phyloP scores from a whole-genome alignment of 2,888 invertebrate genomes.

The Pseudococcus viburni region DNA sequence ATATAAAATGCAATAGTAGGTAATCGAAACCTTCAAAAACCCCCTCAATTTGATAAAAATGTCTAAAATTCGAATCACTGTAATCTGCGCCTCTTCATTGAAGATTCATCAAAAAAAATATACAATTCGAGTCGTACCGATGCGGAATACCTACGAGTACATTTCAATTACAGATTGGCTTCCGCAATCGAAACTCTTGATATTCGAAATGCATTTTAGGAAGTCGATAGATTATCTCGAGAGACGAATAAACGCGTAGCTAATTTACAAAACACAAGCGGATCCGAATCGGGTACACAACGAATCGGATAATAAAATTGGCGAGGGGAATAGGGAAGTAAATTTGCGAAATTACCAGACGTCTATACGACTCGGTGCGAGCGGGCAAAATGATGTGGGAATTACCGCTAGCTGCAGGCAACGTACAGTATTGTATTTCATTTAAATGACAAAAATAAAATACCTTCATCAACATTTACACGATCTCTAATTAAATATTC shows the following conservation, averaged over 20 bases:
- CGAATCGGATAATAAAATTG: neutral
- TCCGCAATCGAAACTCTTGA: neutral
- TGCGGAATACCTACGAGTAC: too few relatives aligned
- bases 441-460: constrained; percentile 50
- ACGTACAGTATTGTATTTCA: constrained; percentile 36
- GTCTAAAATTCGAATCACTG: neutral
- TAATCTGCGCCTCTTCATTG: neutral
- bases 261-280: neutral
- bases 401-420: neutral
- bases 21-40: too few relatives aligned
- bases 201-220: constrained; percentile 3
- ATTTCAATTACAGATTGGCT: neutral
- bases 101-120: too few relatives aligned
- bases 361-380: neutral
- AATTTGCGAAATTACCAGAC: constrained; percentile 48
- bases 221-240: neutral
- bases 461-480: constrained; percentile 52
- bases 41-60: too few relatives aligned
- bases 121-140: neutral
- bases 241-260: constrained; percentile 10
- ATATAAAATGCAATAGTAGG: too few relatives aligned
- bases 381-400: neutral
- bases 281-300: neutral
- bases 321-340: neutral
- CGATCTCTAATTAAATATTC: constrained; percentile 44